These are phyloP conservation scores for Zhuqinia jingwanae DNA, from an alignment of 2,888 invertebrate species.

Conservation along the genomic window DNA sequence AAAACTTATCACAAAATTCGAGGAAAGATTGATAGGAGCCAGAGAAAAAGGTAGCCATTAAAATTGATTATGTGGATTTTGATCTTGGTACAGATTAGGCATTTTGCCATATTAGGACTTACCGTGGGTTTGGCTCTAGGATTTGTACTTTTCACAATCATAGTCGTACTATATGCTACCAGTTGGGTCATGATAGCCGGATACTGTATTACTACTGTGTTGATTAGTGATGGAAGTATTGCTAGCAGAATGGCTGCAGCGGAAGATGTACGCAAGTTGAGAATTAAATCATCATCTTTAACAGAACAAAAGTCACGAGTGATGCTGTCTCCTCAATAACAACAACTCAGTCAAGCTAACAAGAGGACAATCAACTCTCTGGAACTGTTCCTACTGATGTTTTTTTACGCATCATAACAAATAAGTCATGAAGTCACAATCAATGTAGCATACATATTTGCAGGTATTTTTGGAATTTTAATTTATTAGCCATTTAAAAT, in stretches of 20 bases:
- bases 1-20: too few species aligned
- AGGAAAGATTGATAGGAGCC: too few species aligned
- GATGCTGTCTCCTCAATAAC: constrained; percentile 35
- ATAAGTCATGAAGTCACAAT: too few species aligned
- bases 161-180: constrained; percentile 56
- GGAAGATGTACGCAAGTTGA: constrained; percentile 31
- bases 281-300: neutral
- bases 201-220: constrained; percentile 63
- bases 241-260: constrained; percentile 54
- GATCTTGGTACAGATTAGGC: constrained; percentile 57
- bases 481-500: too few species aligned
- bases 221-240: constrained; percentile 69
- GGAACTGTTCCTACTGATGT: too few species aligned
- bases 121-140: constrained; percentile 62
- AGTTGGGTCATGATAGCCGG: constrained; percentile 69
- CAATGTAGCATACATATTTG: too few species aligned
- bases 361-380: too few species aligned
- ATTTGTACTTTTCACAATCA: constrained; percentile 62
- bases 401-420: too few species aligned
- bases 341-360: neutral
- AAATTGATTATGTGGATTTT: neutral
- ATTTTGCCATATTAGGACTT: constrained; percentile 66
- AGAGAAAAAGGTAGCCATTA: too few species aligned
- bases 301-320: constrained; percentile 27
- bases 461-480: neutral